These are phyloP conservation scores for Microvelia longipes DNA, from an alignment of 1,140 invertebrate species.

Conservation along the genomic window DNA sequence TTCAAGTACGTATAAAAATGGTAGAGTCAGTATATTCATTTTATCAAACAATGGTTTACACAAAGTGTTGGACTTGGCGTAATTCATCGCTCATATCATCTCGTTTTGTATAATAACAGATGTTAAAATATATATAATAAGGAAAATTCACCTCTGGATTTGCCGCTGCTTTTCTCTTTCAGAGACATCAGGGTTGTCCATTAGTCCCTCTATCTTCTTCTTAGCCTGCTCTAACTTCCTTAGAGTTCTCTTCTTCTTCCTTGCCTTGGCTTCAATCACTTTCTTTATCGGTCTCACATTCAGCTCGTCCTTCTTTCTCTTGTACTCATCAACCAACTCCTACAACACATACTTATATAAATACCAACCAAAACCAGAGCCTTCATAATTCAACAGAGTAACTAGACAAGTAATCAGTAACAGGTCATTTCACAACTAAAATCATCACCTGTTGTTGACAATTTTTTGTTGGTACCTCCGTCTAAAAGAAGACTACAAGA, in stretches of 20 bases:
- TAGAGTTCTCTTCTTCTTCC: constrained; percentile 82
- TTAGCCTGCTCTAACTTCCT: constrained; percentile 82
- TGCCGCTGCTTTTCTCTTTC: constrained; percentile 84
- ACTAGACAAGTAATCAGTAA: too few relatives aligned
- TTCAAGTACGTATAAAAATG: too few relatives aligned
- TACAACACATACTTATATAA: constrained; percentile 22
- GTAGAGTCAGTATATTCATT: too few relatives aligned
- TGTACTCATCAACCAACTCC: constrained; percentile 55
- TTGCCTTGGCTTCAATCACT: constrained; percentile 91
- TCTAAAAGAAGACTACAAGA: too few relatives aligned
- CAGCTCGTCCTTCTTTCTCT: constrained; percentile 64
- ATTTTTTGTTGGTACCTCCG: neutral
- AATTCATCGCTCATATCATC: too few relatives aligned
- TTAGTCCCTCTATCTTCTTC: constrained; percentile 82
- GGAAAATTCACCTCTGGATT: constrained; percentile 58
- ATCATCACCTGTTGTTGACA: neutral
- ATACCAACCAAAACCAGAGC: neutral
- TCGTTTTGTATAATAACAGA: too few relatives aligned
- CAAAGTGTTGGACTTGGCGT: too few relatives aligned
- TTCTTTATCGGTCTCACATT: constrained; percentile 94
- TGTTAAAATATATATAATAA: too few relatives aligned
- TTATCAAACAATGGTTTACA: too few relatives aligned
- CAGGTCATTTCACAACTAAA: neutral
- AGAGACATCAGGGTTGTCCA: constrained; percentile 77
- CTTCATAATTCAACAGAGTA: too few relatives aligned